Conservation (phyloP, 2,888 invertebrate species). For the Polyommatus icarus region DNA sequence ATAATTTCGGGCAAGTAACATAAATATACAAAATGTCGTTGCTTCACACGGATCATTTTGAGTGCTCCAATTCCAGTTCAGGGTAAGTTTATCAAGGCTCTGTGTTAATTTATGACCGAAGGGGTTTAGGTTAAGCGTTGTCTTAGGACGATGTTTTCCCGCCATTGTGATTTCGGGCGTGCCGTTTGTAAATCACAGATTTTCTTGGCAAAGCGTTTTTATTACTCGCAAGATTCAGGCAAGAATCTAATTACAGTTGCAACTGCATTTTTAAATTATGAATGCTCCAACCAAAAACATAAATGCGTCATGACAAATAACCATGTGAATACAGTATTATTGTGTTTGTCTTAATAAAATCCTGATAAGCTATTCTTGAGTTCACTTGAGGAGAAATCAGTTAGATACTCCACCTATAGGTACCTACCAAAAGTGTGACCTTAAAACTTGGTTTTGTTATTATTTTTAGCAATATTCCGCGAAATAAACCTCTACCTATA, state of each 20-base stretch:
- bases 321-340: too few relatives aligned
- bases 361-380: too few relatives aligned
- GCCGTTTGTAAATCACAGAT: slow-evolving; percentile 10
- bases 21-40: background rate
- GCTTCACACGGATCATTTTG: slow-evolving; percentile 1
- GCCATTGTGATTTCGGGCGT: slow-evolving; percentile 16
- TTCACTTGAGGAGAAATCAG: too few relatives aligned
- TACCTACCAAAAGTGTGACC: too few relatives aligned
- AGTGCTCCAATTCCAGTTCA: slow-evolving; percentile 1
- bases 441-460: too few relatives aligned
- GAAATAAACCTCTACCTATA: too few relatives aligned
- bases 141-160: slow-evolving; percentile 8
- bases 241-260: background rate
- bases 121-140: slow-evolving; percentile 24
- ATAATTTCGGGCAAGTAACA: background rate
- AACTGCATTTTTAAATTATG: background rate
- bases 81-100: slow-evolving; percentile 13
- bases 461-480: too few relatives aligned
- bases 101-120: slow-evolving; percentile 25
- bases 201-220: background rate
- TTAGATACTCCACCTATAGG: too few relatives aligned
- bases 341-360: too few relatives aligned
- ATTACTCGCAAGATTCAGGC: background rate
- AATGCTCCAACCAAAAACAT: background rate
- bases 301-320: background rate